phyloP scores from a whole-genome alignment of 2,797 vertebrate genomes.

The Neoniphon sammara region DNA sequence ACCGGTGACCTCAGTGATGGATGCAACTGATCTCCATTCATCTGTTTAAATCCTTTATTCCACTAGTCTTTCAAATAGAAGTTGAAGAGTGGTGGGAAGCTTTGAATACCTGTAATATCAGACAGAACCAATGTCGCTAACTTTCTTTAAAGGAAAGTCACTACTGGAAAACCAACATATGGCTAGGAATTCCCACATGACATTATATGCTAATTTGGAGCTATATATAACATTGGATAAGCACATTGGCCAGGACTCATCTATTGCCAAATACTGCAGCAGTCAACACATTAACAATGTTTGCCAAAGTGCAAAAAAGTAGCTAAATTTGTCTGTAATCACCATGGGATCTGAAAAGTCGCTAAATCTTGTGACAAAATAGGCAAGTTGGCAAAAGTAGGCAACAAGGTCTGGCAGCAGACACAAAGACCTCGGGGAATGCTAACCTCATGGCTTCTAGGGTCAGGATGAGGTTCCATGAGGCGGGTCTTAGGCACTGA shows the following conservation, averaged over 20 bases:
- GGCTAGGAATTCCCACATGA: slow-evolving; percentile 32
- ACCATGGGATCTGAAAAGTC: slow-evolving; percentile 41
- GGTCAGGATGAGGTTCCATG: too few relatives aligned
- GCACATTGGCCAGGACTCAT: slow-evolving; percentile 27
- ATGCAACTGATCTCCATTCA: slow-evolving; percentile 20
- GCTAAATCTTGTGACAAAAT: slow-evolving; percentile 57
- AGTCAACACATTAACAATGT: slow-evolving; percentile 28
- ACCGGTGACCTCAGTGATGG: slow-evolving; percentile 24
- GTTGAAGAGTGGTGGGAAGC: background rate
- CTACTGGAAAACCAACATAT: slow-evolving; percentile 15
- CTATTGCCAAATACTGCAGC: background rate
- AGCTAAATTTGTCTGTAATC: slow-evolving; percentile 37
- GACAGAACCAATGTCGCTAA: slow-evolving; percentile 7
- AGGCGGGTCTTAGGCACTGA: too few relatives aligned
- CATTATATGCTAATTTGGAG: slow-evolving; percentile 46
- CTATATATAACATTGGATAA: slow-evolving; percentile 23
- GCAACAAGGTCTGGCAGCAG: too few relatives aligned
- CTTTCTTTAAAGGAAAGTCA: slow-evolving; percentile 23
- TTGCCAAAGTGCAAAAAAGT: slow-evolving; percentile 29
- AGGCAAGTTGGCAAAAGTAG: slow-evolving; percentile 37
- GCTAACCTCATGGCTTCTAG: too few relatives aligned
- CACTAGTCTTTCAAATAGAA: too few relatives aligned
- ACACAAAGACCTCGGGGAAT: too few relatives aligned
- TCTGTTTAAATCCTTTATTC: too few relatives aligned
- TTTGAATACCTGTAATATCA: slow-evolving; percentile 15